phyloP scores from a whole-genome alignment of 1,140 invertebrate species.

The Anastatus disparis region DNA sequence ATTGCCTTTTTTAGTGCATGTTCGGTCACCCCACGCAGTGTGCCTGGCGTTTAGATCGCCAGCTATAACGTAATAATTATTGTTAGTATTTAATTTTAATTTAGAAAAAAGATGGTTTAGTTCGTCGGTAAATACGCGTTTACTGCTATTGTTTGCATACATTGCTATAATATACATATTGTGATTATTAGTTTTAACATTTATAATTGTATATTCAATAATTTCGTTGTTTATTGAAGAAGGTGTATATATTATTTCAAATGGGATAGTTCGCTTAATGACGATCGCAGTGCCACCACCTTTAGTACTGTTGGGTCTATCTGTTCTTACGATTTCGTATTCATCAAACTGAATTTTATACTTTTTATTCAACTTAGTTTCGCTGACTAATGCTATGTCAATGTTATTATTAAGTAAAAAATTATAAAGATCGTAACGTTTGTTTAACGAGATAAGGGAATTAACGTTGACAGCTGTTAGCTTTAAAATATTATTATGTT shows the following conservation, averaged over 20 bases:
- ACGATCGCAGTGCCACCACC: constrained; percentile 36
- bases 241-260: background rate
- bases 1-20: constrained; percentile 31
- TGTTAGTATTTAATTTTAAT: constrained; percentile 20
- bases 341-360: constrained; percentile 9
- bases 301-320: background rate
- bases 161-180: no score
- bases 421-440: background rate
- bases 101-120: constrained; percentile 37
- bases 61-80: constrained; percentile 42
- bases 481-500: background rate
- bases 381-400: background rate
- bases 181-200: no score
- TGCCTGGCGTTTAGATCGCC: constrained; percentile 46
- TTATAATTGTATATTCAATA: no score
- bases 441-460: background rate
- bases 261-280: constrained; percentile 10
- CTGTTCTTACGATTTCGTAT: constrained; percentile 25
- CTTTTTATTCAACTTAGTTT: background rate
- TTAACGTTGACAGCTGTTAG: background rate
- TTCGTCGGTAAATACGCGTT: constrained; percentile 34
- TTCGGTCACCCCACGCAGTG: constrained; percentile 32
- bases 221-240: background rate
- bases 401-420: no score
- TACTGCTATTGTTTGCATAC: no score